Evolutionary conservation across 2,113 vertebrate species (phyloP).

Genomic region (Bos javanicus): DNA sequence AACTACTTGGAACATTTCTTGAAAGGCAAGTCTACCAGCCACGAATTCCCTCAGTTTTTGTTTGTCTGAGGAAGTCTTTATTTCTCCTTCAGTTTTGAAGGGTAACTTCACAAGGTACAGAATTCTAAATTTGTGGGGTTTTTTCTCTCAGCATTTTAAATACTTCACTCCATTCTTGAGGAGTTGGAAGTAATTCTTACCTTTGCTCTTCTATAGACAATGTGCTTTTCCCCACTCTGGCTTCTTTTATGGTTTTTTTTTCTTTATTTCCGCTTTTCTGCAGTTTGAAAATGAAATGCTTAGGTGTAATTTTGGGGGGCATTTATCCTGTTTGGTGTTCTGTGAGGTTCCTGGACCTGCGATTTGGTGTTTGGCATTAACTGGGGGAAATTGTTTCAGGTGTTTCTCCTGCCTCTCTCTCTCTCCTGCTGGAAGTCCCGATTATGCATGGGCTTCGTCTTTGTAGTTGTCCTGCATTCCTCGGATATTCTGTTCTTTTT

Average conservation of each 20-base stretch:
- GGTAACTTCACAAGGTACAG: neutral
- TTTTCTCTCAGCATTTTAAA: neutral
- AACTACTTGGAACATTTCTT: neutral
- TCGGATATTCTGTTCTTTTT: fast-evolving
- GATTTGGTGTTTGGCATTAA: neutral
- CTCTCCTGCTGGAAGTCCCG: neutral
- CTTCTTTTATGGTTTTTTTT: neutral
- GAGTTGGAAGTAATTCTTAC: neutral
- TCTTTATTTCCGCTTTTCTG: neutral
- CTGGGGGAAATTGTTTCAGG: neutral
- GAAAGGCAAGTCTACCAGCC: too few species aligned
- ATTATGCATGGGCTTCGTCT: fast-evolving
- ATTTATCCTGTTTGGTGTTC: neutral
- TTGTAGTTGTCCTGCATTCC: neutral
- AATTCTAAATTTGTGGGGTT: neutral
- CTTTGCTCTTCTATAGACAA: neutral
- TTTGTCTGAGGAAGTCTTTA: neutral
- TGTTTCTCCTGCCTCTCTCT: neutral
- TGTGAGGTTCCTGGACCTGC: neutral
- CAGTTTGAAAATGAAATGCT: neutral
- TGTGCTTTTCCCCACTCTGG: fast-evolving
- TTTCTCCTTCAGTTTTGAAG: neutral
- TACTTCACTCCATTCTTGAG: neutral
- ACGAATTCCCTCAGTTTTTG: neutral
- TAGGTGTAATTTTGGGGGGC: neutral